A percentile compares a stretch with the other conserved stretches of the same genome.
phyloP scores from a whole-genome alignment of 2,888 invertebrate species.

The Scaptomyza parva region DNA sequence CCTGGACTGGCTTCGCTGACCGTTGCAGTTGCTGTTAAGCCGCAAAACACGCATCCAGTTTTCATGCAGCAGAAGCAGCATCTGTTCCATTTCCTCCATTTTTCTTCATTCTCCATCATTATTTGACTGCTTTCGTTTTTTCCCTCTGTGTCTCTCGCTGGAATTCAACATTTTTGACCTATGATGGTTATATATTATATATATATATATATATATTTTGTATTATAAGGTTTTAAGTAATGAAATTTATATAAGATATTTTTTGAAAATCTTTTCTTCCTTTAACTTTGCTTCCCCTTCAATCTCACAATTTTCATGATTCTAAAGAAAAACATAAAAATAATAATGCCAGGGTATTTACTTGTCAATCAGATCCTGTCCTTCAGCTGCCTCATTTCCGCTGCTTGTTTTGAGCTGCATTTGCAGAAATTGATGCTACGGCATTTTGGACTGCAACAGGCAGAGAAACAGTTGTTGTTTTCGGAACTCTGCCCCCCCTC shows the following conservation, averaged over 20 bases:
- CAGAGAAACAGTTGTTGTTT: slow-evolving; percentile 33
- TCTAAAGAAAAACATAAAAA: neutral
- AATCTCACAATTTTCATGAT: neutral
- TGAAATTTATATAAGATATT: too few relatives aligned
- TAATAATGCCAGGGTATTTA: slow-evolving; percentile 1
- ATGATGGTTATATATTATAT: too few relatives aligned
- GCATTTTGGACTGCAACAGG: slow-evolving; percentile 30
- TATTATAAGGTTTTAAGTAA: too few relatives aligned
- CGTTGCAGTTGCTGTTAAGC: slow-evolving; percentile 57
- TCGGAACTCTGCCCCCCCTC: slow-evolving; percentile 7
- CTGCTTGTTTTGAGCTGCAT: slow-evolving; percentile 55
- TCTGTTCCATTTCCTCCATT: slow-evolving; percentile 8
- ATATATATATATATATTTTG: too few relatives aligned
- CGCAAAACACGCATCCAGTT: slow-evolving; percentile 56
- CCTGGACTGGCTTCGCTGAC: slow-evolving; percentile 25
- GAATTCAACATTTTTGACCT: neutral
- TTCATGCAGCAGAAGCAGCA: slow-evolving; percentile 23
- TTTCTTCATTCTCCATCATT: neutral
- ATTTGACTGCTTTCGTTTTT: neutral
- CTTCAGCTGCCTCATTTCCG: neutral
- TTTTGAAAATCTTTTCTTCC: too few relatives aligned
- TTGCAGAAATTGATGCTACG: slow-evolving; percentile 69
- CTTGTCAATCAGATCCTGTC: neutral
- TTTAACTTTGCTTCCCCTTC: neutral
- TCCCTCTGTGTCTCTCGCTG: neutral